Base-by-base conservation (phyloP, 2,888 invertebrate genomes). In the Acanthacorydalis orientalis region DNA sequence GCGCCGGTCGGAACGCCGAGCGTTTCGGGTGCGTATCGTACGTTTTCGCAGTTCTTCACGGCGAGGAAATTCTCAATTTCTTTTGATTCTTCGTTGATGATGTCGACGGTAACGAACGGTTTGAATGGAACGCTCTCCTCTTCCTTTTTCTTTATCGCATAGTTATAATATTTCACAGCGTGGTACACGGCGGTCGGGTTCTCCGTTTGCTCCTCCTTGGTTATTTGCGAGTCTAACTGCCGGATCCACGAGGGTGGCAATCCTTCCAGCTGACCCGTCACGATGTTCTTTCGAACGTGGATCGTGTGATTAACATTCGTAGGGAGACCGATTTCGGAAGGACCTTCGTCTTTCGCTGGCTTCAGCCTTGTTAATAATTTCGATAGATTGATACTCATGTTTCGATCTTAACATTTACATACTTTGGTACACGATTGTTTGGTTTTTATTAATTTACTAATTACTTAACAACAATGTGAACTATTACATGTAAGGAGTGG, bases 181-280 rank as follows among this genome's bases (percentile, higher is more conserved):
- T 89, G 86, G 48, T 90, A 77, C 1, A 90, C 90, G 35, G 91
- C 91, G 57, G 81, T 78, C 2, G 93, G 93, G 68, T 95, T 88
- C 57, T 89, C 80, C 62, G 82, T 77, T 65, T 91, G 89, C 61
- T 92, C 92, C 38, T 81, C 83, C 56, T 82, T 78, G 35, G 88
- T 83, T 53, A 93, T 86, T 61, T 89, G 85, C 12, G 82, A 77
- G 58, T 86, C 80, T 54, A 93, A 72, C 46, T 88, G 71, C 44
- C 80, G 70, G 49, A 80, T 68, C 91, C 91, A 91, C 31, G 87
- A 76, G 33, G 78, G 73, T 0, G 93, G 93, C 41, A 95, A 68
- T 1, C 93, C 93, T 57, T 85, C 85, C 55, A 93, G 68, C 62
- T 81, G 77, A 1, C 92, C 91, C 1, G 89, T 87, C 55, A 78